Percentiles rank a stretch among this genome's conserved stretches.
phyloP scores from a whole-genome alignment of 1,140 invertebrate genomes.

The Heliconius congener region DNA sequence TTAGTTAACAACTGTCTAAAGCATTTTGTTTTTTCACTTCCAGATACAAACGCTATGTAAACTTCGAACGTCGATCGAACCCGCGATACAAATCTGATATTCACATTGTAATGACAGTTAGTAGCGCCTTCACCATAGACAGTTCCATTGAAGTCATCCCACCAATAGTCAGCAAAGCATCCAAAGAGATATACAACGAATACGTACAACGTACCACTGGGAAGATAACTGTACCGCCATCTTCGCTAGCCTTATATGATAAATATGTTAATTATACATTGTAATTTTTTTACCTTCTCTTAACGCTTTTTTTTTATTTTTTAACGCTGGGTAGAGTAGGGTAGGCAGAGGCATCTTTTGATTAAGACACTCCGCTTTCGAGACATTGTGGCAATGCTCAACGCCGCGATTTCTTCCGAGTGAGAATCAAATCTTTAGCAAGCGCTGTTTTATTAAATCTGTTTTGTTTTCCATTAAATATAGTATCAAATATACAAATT shows the following conservation, averaged over 20 bases:
- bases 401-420: too few species aligned
- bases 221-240: slow-evolving; percentile 45
- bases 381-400: too few species aligned
- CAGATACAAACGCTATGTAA: slow-evolving; percentile 90
- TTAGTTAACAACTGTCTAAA: too few species aligned
- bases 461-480: too few species aligned
- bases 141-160: slow-evolving; percentile 81
- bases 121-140: slow-evolving; percentile 82
- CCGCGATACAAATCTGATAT: slow-evolving; percentile 78
- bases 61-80: slow-evolving; percentile 81
- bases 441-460: too few species aligned
- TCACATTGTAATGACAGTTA: slow-evolving; percentile 78
- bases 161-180: slow-evolving; percentile 83
- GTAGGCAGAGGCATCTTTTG: too few species aligned
- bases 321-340: too few species aligned
- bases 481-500: too few species aligned
- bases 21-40: background rate
- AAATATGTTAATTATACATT: slow-evolving; percentile 66
- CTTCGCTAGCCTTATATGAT: slow-evolving; percentile 63
- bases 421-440: too few species aligned
- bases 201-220: slow-evolving; percentile 82
- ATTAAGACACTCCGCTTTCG: too few species aligned
- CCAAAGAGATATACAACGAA: slow-evolving; percentile 85
- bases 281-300: background rate
- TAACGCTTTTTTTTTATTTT: too few species aligned